Conservation (phyloP, 2,113 vertebrate genomes). For the Chiloscyllium plagiosum region DNA sequence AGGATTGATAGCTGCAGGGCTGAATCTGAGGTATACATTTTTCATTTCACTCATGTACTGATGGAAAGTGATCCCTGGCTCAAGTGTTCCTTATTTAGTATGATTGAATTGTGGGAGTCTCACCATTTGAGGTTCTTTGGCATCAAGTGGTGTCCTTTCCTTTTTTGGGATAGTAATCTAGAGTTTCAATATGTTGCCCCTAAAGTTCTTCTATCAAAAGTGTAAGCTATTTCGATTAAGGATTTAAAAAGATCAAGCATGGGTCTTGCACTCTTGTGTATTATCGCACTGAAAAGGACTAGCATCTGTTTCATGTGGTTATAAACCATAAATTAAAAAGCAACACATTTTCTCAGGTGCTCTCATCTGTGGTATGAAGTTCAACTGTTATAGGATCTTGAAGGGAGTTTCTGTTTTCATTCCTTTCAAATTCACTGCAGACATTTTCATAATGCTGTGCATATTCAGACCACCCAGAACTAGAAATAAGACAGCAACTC, state of each 20-base stretch:
- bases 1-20: neutral
- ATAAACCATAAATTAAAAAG: neutral
- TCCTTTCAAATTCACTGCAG: neutral
- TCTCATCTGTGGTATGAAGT: slow-evolving; percentile 9
- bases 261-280: neutral
- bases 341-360: slow-evolving; percentile 9
- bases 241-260: neutral
- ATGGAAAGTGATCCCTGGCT: neutral
- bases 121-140: neutral
- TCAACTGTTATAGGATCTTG: neutral
- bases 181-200: neutral
- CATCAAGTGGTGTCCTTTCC: neutral
- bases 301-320: neutral
- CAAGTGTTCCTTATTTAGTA: neutral
- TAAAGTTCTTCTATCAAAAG: neutral
- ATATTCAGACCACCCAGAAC: slow-evolving; percentile 17
- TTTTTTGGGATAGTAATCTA: neutral
- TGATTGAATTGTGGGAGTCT: neutral
- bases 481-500: neutral
- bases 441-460: neutral
- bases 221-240: neutral
- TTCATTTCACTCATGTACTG: neutral
- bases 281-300: neutral
- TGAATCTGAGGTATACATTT: neutral
- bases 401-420: neutral